These are phyloP conservation scores for Porites cylindrica DNA, from an alignment of 92 coral and sea anemone species.

Conservation along the genomic window DNA sequence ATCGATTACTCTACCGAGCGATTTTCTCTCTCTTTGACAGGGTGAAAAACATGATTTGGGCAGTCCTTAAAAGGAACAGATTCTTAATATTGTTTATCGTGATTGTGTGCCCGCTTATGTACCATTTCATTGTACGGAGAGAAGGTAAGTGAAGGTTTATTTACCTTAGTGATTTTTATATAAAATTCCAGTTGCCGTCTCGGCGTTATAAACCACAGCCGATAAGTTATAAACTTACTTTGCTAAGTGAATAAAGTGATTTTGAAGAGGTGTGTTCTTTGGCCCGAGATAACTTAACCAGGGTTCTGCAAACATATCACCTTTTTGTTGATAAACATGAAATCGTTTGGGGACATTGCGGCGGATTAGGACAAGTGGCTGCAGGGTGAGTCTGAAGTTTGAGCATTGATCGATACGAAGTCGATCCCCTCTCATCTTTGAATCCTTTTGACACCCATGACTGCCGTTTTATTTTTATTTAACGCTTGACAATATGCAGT, in stretches of 20 bases:
- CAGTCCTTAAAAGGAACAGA: conserved; percentile 85
- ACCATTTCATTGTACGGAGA: conserved; percentile 75
- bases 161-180: background rate
- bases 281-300: background rate
- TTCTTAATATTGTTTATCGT: conserved; percentile 70
- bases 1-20: background rate
- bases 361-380: background rate
- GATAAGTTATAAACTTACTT: no score
- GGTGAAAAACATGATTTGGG: conserved; percentile 68
- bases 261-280: background rate
- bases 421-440: no score
- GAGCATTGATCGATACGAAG: background rate
- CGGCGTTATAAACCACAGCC: no score
- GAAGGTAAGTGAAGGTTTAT: conserved; percentile 51
- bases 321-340: background rate
- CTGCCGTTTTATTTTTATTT: background rate
- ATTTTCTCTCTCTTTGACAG: conserved; percentile 2
- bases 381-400: background rate
- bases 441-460: no score
- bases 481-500: background rate
- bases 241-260: no score
- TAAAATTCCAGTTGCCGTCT: no score
- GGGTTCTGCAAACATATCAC: background rate
- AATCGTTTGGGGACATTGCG: background rate
- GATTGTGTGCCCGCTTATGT: conserved; percentile 74